Evolutionary conservation across 1,140 invertebrate species (phyloP).

Genomic region (Achroia grisella): DNA sequence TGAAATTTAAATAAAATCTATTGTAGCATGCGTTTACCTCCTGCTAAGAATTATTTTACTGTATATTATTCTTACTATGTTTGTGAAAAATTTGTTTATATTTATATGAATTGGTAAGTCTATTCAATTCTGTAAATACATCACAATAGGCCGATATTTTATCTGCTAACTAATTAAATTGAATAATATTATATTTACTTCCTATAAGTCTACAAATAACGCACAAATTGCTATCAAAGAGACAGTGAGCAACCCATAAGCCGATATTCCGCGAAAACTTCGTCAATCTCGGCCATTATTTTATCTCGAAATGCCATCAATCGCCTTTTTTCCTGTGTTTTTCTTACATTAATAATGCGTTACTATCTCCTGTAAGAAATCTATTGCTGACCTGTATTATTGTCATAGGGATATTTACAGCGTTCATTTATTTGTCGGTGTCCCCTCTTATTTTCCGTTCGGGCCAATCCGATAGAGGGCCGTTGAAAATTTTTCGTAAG

Average conservation of each 20-base stretch:
- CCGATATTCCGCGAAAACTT: slow-evolving; percentile 18
- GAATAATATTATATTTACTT: too few species aligned
- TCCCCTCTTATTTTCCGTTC: slow-evolving; percentile 71
- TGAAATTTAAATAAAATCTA: too few species aligned
- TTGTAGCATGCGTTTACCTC: too few species aligned
- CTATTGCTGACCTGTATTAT: slow-evolving; percentile 73
- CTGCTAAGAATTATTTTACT: too few species aligned
- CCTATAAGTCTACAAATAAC: slow-evolving; percentile 4
- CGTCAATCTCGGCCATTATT: slow-evolving; percentile 28
- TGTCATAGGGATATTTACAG: slow-evolving; percentile 70
- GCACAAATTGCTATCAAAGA: slow-evolving; percentile 2
- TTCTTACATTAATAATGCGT: slow-evolving; percentile 63
- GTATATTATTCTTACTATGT: too few species aligned
- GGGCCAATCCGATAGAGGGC: slow-evolving; percentile 66
- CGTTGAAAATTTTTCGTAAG: slow-evolving; percentile 72
- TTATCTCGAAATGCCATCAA: slow-evolving; percentile 38
- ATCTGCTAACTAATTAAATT: too few species aligned
- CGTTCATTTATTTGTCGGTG: slow-evolving; percentile 66
- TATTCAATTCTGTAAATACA: too few species aligned
- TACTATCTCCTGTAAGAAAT: slow-evolving; percentile 59
- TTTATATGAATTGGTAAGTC: too few species aligned
- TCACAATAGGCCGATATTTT: too few species aligned
- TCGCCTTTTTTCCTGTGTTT: slow-evolving; percentile 61
- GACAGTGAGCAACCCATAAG: too few species aligned
- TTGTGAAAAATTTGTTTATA: too few species aligned